These are phyloP conservation scores for Apus apus DNA, from an alignment of 2,113 vertebrate species.

Conservation along the genomic window DNA sequence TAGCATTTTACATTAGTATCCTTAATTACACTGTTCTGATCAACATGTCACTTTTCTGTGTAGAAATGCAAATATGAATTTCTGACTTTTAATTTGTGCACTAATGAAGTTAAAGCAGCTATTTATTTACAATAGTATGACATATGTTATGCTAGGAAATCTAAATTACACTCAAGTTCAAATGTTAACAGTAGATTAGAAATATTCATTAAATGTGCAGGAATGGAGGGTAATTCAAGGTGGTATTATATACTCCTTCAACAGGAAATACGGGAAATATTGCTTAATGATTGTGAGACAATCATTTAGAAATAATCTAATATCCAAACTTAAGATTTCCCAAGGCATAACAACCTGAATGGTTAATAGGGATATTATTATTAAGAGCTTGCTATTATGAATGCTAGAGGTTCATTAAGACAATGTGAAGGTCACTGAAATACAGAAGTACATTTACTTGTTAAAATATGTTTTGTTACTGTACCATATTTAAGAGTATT, in stretches of 20 bases:
- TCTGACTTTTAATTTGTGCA: slow-evolving; percentile 11
- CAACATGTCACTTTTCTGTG: slow-evolving; percentile 26
- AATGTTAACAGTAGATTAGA: slow-evolving; percentile 32
- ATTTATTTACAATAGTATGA: slow-evolving; percentile 10
- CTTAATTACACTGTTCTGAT: slow-evolving; percentile 3
- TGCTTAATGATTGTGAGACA: neutral
- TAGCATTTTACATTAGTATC: slow-evolving; percentile 33
- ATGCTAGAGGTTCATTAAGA: neutral
- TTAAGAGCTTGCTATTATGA: neutral
- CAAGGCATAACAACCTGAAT: neutral
- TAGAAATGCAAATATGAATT: slow-evolving; percentile 54
- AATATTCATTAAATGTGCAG: slow-evolving; percentile 32
- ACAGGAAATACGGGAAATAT: neutral
- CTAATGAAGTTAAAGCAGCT: slow-evolving; percentile 24
- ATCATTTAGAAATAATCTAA: neutral
- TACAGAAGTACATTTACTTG: neutral
- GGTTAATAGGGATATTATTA: neutral
- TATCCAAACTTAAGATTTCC: neutral
- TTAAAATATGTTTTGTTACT: neutral
- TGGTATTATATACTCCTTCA: neutral
- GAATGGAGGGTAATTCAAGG: neutral
- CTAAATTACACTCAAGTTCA: slow-evolving; percentile 27
- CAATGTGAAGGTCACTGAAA: neutral
- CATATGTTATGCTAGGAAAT: neutral
- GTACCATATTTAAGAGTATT: neutral